These are phyloP conservation scores for Hydrophis major DNA, from an alignment of 2,797 vertebrate species.

Conservation along the genomic window DNA sequence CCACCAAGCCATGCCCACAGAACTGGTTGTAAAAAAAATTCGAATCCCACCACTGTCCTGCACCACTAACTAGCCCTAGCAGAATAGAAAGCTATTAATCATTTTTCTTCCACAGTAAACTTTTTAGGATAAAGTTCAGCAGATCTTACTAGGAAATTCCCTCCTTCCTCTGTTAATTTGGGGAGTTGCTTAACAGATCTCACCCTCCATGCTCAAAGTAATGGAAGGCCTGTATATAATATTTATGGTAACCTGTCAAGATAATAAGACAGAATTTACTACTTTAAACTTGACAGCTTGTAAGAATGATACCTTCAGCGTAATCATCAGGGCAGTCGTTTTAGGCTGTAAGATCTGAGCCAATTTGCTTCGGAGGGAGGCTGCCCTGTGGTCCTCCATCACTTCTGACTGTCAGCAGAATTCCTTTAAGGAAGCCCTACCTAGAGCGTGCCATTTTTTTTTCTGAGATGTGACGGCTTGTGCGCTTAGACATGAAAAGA, in stretches of 20 bases:
- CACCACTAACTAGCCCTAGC: no score
- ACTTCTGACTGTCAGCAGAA: neutral
- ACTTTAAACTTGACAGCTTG: neutral
- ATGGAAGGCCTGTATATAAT: neutral
- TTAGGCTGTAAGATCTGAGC: neutral
- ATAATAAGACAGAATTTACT: neutral
- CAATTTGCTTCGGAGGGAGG: neutral
- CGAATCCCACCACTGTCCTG: no score
- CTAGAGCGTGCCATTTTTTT: neutral
- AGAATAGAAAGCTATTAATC: neutral
- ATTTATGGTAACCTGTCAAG: constrained; percentile 20
- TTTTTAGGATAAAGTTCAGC: neutral
- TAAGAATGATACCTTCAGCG: neutral
- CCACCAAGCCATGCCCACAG: no score
- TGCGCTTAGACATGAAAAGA: neutral
- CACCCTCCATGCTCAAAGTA: neutral
- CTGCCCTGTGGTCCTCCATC: neutral
- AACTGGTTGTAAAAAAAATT: no score
- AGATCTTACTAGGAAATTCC: neutral
- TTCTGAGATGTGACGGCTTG: neutral
- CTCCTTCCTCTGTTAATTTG: neutral
- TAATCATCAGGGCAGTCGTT: neutral
- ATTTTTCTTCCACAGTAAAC: neutral
- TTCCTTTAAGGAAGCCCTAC: neutral
- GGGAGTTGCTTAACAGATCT: neutral